These are phyloP conservation scores for Montifringilla adamsi DNA, from an alignment of 2,113 vertebrate genomes.

Conservation along the genomic window DNA sequence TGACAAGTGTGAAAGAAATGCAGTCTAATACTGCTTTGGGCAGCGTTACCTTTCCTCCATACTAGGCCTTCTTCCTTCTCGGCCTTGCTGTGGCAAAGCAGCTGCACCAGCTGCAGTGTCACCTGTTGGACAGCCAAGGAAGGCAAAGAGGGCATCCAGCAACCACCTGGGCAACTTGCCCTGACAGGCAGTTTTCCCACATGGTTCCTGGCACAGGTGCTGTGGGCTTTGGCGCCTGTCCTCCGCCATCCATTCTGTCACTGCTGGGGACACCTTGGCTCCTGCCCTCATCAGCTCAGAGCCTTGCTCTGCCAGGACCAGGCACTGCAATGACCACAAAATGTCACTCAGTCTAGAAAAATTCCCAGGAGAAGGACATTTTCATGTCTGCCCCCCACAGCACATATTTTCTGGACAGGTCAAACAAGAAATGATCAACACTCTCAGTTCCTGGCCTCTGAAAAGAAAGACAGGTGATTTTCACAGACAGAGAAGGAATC, in stretches of 20 bases:
- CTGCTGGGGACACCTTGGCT: background rate
- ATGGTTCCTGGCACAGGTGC: background rate
- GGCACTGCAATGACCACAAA: rapidly evolving
- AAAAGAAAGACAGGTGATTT: background rate
- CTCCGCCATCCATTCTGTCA: rapidly evolving
- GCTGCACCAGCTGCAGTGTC: background rate
- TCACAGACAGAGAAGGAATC: background rate
- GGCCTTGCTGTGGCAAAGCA: background rate
- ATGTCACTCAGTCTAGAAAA: rapidly evolving
- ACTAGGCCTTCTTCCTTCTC: background rate
- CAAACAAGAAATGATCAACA: background rate
- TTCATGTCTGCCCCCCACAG: background rate
- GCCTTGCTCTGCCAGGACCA: background rate
- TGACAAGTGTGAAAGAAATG: background rate
- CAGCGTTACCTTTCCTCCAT: too few relatives aligned
- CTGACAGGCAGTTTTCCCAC: background rate
- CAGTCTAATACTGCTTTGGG: background rate
- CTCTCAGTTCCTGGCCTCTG: background rate
- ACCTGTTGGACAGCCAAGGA: background rate
- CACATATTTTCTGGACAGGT: rapidly evolving
- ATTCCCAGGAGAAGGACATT: background rate
- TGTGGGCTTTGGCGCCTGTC: background rate
- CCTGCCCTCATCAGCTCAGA: background rate
- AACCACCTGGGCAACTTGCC: background rate
- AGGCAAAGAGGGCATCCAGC: background rate